A percentile compares a stretch with the other conserved stretches of the same genome.
Conservation (phyloP, 2,888 invertebrate genomes). For the Sipha maydis region DNA sequence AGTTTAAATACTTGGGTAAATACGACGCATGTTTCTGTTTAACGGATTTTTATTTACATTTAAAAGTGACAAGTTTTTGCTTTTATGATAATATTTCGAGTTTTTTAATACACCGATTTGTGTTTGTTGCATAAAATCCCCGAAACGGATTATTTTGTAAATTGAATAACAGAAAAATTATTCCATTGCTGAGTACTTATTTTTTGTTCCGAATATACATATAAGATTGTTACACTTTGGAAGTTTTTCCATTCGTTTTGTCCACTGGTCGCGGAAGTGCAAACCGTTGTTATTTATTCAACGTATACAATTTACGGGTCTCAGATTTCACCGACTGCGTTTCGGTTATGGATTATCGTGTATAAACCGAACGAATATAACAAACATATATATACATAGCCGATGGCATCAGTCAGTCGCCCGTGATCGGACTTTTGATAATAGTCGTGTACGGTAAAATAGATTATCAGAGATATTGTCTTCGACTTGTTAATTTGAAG, state of each 20-base stretch:
- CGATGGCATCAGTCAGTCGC: neutral
- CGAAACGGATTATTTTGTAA: constrained; percentile 18
- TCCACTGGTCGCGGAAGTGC: neutral
- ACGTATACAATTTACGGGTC: neutral
- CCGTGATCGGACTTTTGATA: neutral
- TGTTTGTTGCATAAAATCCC: constrained; percentile 1
- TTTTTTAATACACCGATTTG: neutral
- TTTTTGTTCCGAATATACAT: neutral
- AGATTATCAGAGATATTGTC: neutral
- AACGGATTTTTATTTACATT: neutral
- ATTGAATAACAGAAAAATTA: neutral
- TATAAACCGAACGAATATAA: neutral
- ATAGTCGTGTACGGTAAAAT: neutral
- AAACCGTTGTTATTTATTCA: neutral
- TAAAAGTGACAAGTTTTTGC: constrained; percentile 14
- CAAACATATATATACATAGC: neutral
- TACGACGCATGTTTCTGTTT: neutral
- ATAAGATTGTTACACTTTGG: neutral
- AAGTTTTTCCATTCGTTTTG: neutral
- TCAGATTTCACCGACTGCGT: too few species aligned
- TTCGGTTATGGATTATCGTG: neutral
- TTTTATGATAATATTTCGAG: neutral
- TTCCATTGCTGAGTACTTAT: neutral
- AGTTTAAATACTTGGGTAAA: too few species aligned
- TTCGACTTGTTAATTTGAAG: neutral